Evolutionary conservation across 1,140 invertebrate genomes (phyloP), one percentile per base, ranked within the genome.

Genomic region (Bombus cullumanus): DNA sequence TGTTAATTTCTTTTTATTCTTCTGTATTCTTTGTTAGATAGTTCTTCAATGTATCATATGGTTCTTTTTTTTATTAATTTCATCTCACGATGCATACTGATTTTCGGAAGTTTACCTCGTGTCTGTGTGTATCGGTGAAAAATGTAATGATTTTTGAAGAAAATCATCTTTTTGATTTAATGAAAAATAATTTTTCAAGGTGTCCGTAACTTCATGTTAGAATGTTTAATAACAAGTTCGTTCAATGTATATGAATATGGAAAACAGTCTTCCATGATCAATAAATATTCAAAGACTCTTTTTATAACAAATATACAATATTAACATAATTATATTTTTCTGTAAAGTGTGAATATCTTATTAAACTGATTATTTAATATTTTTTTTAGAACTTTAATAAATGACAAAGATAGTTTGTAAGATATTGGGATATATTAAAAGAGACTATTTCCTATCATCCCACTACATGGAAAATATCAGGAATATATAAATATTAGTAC

Each of bases 301-400:
- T 66, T 53, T n/a, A 0, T 62, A 62, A 62, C 6, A 25, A 39
- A 75, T 37, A 22, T 37, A 12, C 4, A 12, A 10, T 28, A 22
- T 39, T 76, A n/a, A 31, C 9, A n/a, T 37, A 47, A 47, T 28
- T n/a, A 25, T 12, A 62, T 64, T 37, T 41, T 39, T 53, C 18
- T 53, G 47, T 53, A 53, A 53, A 53, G 47, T 22, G 18, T 53
- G 18, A 53, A 53, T 53, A 53, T 22, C 18, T 53, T 53, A 53
- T 28, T 18, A 47, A 47, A 28, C 2, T 2, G 53, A 18, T 31
- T 34, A 28, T 28, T 47, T 41, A 13, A 79, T 34, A 8, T n/a
- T 84, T 62, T 84, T 62, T 62, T 43, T n/a, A 22, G 18, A 39
- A 77, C 8, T n/a, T 22, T 41, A 39, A 34, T 39, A 62, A 62